Base-by-base conservation (phyloP, 2,113 vertebrate species). In the Arothron firmamentum region DNA sequence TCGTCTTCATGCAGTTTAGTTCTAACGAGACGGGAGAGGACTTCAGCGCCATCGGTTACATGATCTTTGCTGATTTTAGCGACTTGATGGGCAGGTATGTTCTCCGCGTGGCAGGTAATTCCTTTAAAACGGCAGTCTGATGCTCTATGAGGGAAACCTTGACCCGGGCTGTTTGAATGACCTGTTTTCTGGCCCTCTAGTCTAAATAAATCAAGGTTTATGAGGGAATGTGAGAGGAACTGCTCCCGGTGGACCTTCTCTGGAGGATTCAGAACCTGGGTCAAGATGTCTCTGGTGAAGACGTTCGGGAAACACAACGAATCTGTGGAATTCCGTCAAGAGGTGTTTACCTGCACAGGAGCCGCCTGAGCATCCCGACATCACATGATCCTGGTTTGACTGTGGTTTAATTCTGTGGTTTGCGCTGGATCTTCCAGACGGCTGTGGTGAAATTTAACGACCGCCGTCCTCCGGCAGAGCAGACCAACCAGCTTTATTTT, bases 231-330 rank as follows among this genome's bases (percentile, higher is more conserved):
- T 67, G 96, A 98, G 88, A 93, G 88, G 7, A 96, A 96, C 52
- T 98, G 95, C 72, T 98, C 97, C 78, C 93, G 91, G 84, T 97
- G 95, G 95, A 98, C 95, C 55, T 98, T 99, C 86, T 98, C 96
- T 0, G 96, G 96, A 21, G 95, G 96, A 51, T 98, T 99, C 90
- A 92, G 96, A 45, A 99, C 97, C 19, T 98, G 96, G 96, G 94
- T 99, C 62, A 99, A 98, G 90, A 98, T 99, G 96, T 98, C 96
- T 42, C 80, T 98, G 64, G 94, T 98, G 76, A 90, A 88, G 85
- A 97, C 97, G 3, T 92, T 93, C n/a, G 96, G 94, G 56, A 92
- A 92, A 81, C 92, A 80, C 7, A 86, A 88, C 1, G 90, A 95
- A 56, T 89, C 92, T 0, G 89, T 97, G 13, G 95, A 97, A 80